Percentiles rank a stretch among this genome's conserved stretches.
Conservation (phyloP, 1,140 invertebrate species). For the Drosophila mayri region DNA sequence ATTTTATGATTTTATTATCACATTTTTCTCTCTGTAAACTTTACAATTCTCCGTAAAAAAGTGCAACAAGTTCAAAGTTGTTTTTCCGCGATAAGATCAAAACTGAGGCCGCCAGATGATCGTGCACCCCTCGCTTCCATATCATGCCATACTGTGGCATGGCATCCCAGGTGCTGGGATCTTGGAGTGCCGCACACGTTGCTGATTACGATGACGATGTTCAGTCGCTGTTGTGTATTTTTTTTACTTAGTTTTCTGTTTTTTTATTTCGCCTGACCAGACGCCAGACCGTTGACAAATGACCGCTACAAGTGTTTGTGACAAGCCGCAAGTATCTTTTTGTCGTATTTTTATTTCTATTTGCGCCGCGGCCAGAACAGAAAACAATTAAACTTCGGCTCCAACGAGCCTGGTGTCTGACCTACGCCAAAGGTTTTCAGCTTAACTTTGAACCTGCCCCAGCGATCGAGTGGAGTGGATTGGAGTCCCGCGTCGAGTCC, state of each 20-base stretch:
- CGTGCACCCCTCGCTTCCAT: constrained; percentile 12
- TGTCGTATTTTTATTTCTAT: constrained; percentile 62
- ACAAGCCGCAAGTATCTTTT: constrained; percentile 78
- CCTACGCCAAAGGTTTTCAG: constrained; percentile 72
- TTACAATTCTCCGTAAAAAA: constrained; percentile 40
- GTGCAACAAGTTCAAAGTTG: constrained; percentile 46
- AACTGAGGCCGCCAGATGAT: constrained; percentile 44
- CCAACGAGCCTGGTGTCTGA: constrained; percentile 33
- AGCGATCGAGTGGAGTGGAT: constrained; percentile 3
- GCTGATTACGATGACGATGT: constrained; percentile 80
- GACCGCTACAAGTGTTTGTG: constrained; percentile 79
- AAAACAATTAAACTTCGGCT: constrained; percentile 78
- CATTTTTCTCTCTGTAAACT: constrained; percentile 14
- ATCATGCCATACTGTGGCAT: constrained; percentile 8
- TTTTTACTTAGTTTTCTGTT: constrained; percentile 20
- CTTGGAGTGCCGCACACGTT: constrained; percentile 73
- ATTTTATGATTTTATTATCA: not conserved
- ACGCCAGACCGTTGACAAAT: constrained; percentile 73
- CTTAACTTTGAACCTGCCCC: constrained; percentile 73
- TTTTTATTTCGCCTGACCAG: constrained; percentile 32
- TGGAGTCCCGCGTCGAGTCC: not conserved
- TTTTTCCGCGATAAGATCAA: constrained; percentile 66
- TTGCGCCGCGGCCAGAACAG: constrained; percentile 35
- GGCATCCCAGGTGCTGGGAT: constrained; percentile 57
- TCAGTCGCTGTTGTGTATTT: constrained; percentile 30